A percentile compares a stretch with the other conserved stretches of the same genome.
Evolutionary conservation across 2,113 vertebrate species (phyloP).

Genomic region (Vidua macroura): DNA sequence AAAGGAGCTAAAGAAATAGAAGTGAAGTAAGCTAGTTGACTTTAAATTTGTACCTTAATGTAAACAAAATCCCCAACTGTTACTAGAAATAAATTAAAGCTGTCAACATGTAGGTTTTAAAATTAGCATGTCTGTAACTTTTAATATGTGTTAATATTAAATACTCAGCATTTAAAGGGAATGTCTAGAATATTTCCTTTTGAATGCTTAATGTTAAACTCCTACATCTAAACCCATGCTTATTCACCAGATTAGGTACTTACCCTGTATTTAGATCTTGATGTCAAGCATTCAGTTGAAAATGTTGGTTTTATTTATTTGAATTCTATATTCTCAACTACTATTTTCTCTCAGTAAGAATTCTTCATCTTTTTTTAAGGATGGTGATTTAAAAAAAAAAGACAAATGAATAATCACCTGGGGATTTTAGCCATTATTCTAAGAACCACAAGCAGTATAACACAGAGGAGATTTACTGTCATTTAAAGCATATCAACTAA

Average conservation of each 20-base stretch:
- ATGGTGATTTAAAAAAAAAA: not conserved
- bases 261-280: slow-evolving; percentile 40
- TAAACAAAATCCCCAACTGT: not conserved
- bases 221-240: slow-evolving; percentile 13
- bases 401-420: not conserved
- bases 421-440: not conserved
- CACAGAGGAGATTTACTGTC: not conserved
- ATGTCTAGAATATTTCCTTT: slow-evolving; percentile 1
- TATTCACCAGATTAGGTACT: slow-evolving; percentile 22
- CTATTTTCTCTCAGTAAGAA: slow-evolving; percentile 20
- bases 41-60: not conserved
- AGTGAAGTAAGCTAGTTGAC: not conserved
- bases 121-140: slow-evolving; percentile 6
- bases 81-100: not conserved
- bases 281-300: slow-evolving; percentile 6
- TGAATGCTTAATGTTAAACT: slow-evolving; percentile 22
- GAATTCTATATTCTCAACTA: not conserved
- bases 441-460: not conserved
- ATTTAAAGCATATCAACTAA: not conserved
- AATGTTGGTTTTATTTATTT: slow-evolving; percentile 30
- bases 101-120: slow-evolving; percentile 17
- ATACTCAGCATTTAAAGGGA: slow-evolving; percentile 23
- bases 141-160: slow-evolving; percentile 28
- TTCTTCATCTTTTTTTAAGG: not conserved
- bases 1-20: slow-evolving; percentile 19